Evolutionary conservation across 64 coral and sea anemone species (phyloP), one percentile per base, ranked within the genome.

Genomic region (Pocillopora damicornis): DNA sequence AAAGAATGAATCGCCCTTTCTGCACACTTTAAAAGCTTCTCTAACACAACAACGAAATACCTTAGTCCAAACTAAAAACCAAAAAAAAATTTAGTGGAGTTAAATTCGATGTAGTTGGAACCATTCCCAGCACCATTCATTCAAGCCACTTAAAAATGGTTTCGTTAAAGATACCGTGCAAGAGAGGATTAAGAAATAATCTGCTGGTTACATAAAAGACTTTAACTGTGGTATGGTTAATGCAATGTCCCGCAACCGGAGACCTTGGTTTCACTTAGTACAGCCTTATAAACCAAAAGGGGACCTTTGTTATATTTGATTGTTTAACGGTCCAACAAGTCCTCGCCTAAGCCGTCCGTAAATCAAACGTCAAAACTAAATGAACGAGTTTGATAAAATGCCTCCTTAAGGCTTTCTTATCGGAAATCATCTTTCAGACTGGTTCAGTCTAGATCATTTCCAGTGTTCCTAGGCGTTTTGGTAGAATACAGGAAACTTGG

Each of bases 301-400:
- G 5, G 12, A 58, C 18, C 15, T 59, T 60, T 60, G 77, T 23
- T 26, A 58, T 10, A n/a, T 59, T 60, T 60, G 58, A 79, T 60
- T 79, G 56, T 79, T 79, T 79, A 79, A 79, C 77, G 56, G 77
- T 60, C 57, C 51, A 79, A 16, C 56, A 61, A 60, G 77, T 13
- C 26, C 56, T 59, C 20, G 22, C 17, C 77, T 12, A 79, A 23
- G 60, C 57, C 58, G 77, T 79, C 77, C 60, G 7, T 15, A 60
- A 79, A 30, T 26, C 30, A 61, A n/a, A 25, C 77, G 30, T 18
- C 18, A 58, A 26, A 79, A 79, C 11, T 56, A 9, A 79, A 79
- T 60, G 30, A 60, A 60, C 17, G 22, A 14, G 75, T 20, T 77
- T 56, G 13, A 4, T 58, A 58, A 77, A 57, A 68, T 18, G 37